Evolutionary conservation across 2,888 invertebrate species (phyloP).

Genomic region (Listrodromus nycthemerus): DNA sequence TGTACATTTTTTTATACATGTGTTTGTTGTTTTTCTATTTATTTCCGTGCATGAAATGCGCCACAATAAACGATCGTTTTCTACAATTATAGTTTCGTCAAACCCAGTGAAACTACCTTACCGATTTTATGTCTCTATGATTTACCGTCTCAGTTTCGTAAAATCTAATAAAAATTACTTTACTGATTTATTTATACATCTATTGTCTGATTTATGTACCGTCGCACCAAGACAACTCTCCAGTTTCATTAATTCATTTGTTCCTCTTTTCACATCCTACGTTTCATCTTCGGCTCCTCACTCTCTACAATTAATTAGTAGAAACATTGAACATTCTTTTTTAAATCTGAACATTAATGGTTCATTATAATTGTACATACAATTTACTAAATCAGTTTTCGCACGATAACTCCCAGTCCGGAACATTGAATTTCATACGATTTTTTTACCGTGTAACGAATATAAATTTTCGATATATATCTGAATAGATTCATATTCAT

Average conservation of each 20-base stretch:
- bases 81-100: neutral
- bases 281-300: neutral
- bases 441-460: neutral
- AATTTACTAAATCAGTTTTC: too few species aligned
- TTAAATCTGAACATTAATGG: too few species aligned
- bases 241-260: constrained; percentile 29
- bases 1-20: constrained; percentile 55
- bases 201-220: constrained; percentile 20
- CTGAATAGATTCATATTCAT: constrained; percentile 47
- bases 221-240: neutral
- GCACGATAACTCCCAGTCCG: too few species aligned
- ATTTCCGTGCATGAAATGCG: constrained; percentile 26
- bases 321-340: too few species aligned
- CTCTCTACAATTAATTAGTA: too few species aligned
- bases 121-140: too few species aligned
- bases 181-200: constrained; percentile 26
- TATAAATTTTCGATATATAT: constrained; percentile 42
- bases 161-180: constrained; percentile 3
- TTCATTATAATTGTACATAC: too few species aligned
- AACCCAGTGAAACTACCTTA: too few species aligned
- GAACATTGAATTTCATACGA: too few species aligned
- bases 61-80: constrained; percentile 49
- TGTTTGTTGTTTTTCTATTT: constrained; percentile 41
- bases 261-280: constrained; percentile 10
- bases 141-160: too few species aligned